Conservation (phyloP, 1,140 invertebrate genomes). For the Diuraphis noxia region DNA sequence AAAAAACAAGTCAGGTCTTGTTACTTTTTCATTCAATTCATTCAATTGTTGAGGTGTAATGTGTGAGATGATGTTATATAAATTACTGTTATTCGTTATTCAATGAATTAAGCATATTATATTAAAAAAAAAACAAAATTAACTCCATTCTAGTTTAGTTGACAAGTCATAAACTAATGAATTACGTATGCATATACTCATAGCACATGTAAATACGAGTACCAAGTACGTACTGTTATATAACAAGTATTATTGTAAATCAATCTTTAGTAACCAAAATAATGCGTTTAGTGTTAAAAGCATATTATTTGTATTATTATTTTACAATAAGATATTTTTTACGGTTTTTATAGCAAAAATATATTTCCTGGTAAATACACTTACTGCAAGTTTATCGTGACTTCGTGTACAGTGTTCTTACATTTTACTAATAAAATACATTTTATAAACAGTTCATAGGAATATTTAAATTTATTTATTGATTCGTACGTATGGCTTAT, state of each 20-base stretch:
- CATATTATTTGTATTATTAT: not conserved
- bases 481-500: too few species aligned
- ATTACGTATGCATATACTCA: not conserved
- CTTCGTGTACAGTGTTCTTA: slow-evolving; percentile 27
- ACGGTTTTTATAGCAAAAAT: not conserved
- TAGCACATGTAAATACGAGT: too few species aligned
- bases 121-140: not conserved
- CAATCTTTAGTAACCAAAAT: too few species aligned
- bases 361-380: slow-evolving; percentile 31
- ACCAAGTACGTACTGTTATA: too few species aligned
- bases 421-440: not conserved
- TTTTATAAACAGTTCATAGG: too few species aligned
- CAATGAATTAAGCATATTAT: not conserved
- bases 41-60: too few species aligned
- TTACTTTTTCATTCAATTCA: too few species aligned
- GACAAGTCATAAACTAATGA: not conserved
- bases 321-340: not conserved
- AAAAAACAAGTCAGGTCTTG: too few species aligned
- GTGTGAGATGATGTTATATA: too few species aligned
- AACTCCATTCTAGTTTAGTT: not conserved
- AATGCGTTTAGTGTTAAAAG: too few species aligned
- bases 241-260: too few species aligned
- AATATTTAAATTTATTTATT: too few species aligned
- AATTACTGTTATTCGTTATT: not conserved
- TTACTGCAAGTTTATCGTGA: not conserved